These are phyloP conservation scores for Protobothrops flavoviridis DNA, from an alignment of 2,113 vertebrate species.

Conservation along the genomic window DNA sequence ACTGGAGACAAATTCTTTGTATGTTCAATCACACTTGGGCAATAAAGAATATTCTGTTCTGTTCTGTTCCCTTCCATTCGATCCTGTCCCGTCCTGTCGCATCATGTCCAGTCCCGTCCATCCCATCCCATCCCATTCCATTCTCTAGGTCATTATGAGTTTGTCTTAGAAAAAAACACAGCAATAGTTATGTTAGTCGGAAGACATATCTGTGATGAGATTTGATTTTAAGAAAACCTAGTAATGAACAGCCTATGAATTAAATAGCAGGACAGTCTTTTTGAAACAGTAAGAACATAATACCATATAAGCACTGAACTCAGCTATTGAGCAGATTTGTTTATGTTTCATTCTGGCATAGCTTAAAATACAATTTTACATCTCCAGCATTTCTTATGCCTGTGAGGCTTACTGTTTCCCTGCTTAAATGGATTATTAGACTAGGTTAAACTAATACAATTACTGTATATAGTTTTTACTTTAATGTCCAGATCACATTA, in stretches of 20 bases:
- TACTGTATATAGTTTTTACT: not conserved
- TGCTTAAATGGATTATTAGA: not conserved
- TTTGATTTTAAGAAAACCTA: not conserved
- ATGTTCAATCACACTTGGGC: not conserved
- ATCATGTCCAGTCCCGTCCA: too few species aligned
- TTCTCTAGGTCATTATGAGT: not conserved
- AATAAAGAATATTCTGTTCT: not conserved
- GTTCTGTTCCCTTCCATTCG: not conserved
- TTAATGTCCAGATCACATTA: not conserved
- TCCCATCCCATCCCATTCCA: not conserved
- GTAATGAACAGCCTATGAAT: not conserved
- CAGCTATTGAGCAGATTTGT: not conserved
- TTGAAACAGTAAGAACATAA: constrained; percentile 1
- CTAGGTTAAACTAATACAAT: not conserved
- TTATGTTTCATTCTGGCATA: not conserved
- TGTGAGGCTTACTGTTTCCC: not conserved
- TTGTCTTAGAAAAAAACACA: not conserved
- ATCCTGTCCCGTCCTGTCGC: too few species aligned
- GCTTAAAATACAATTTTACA: not conserved
- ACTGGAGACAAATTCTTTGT: not conserved
- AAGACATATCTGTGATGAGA: constrained; percentile 5
- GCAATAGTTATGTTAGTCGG: not conserved
- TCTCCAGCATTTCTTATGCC: not conserved
- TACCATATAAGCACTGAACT: not conserved
- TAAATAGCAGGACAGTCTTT: not conserved